A percentile compares a stretch with the other conserved stretches of the same genome.
These are phyloP conservation scores for Andricus curvator DNA, from an alignment of 2,888 invertebrate genomes.

Conservation along the genomic window DNA sequence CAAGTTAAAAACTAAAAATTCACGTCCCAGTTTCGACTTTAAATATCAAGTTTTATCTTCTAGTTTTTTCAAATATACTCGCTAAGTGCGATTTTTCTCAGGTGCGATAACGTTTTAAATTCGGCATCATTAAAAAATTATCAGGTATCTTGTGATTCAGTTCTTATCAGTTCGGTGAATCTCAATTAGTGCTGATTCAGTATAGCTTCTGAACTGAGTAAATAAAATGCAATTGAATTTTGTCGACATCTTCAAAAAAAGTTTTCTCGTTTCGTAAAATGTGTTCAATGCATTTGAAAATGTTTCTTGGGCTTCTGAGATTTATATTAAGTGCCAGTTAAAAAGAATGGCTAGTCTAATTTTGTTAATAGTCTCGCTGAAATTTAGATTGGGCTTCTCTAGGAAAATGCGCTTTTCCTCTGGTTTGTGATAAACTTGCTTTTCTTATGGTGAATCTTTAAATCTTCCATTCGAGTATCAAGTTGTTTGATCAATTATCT, in stretches of 20 bases:
- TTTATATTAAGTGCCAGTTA: neutral
- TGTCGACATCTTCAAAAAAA: neutral
- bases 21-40: neutral
- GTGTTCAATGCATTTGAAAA: neutral
- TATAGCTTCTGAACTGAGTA: neutral
- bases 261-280: neutral
- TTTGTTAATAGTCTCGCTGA: neutral
- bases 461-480: neutral
- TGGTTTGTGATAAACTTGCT: neutral
- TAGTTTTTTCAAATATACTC: neutral
- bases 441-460: neutral
- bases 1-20: too few relatives aligned
- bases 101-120: slow-evolving; percentile 2
- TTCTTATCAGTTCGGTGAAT: neutral
- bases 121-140: neutral
- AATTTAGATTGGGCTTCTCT: neutral
- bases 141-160: neutral
- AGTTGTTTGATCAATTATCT: neutral
- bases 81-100: neutral
- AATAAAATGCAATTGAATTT: neutral
- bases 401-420: neutral
- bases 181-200: neutral
- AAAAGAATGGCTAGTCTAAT: neutral
- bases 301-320: neutral
- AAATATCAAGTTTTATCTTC: neutral